Evolutionary conservation across 2,888 invertebrate species (phyloP).

Genomic region (Mystacides longicornis): DNA sequence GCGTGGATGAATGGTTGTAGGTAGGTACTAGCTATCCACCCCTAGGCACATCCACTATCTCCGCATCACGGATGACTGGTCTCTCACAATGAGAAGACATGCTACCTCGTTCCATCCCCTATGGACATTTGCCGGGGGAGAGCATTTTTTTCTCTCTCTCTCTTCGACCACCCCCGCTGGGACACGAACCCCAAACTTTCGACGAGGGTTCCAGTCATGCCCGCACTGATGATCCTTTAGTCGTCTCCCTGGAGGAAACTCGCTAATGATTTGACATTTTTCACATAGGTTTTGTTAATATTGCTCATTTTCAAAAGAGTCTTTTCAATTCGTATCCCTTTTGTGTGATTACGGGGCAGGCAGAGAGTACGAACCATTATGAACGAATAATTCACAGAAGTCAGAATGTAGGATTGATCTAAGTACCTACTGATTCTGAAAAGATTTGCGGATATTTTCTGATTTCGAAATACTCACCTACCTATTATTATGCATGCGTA

Average conservation of each 20-base stretch:
- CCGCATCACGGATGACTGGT: slow-evolving; percentile 25
- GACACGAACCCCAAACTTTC: neutral
- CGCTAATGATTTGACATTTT: slow-evolving; percentile 18
- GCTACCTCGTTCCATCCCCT: slow-evolving; percentile 21
- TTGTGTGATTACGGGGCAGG: too few relatives aligned
- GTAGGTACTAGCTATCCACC: too few relatives aligned
- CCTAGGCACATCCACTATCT: slow-evolving; percentile 24
- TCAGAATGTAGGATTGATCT: too few relatives aligned
- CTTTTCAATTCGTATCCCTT: neutral
- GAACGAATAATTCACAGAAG: too few relatives aligned
- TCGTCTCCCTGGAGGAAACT: slow-evolving; percentile 4
- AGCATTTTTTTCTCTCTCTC: neutral
- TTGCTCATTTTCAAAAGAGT: neutral
- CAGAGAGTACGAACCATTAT: too few relatives aligned
- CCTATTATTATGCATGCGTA: too few relatives aligned
- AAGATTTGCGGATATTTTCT: too few relatives aligned
- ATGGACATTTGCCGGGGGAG: slow-evolving; percentile 9
- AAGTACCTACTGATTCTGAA: too few relatives aligned
- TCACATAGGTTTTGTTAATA: slow-evolving; percentile 1
- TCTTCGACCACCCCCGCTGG: neutral
- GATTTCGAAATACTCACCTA: too few relatives aligned
- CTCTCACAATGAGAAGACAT: slow-evolving; percentile 23
- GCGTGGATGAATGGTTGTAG: too few relatives aligned
- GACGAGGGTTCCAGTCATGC: neutral
- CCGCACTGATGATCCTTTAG: too few relatives aligned